Evolutionary conservation across 2,113 vertebrate species (phyloP).

Genomic region (Triplophysa siluroides): DNA sequence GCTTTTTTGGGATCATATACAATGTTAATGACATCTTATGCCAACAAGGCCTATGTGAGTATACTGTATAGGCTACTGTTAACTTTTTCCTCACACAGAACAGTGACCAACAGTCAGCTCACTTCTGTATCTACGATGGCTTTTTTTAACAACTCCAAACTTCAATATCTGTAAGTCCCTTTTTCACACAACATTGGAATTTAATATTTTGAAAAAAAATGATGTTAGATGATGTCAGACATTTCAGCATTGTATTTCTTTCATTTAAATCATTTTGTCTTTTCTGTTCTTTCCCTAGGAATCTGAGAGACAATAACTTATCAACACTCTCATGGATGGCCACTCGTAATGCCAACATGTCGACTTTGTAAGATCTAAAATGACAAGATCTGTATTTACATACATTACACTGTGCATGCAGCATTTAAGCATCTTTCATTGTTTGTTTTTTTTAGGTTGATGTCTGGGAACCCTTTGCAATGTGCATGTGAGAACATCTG

Average conservation of each 20-base stretch:
- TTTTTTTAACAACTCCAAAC: slow-evolving; percentile 88
- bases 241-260: background rate
- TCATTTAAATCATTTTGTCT: background rate
- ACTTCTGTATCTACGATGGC: slow-evolving; percentile 85
- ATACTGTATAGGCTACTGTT: background rate
- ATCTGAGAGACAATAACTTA: slow-evolving; percentile 92
- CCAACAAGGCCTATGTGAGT: background rate
- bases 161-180: slow-evolving; percentile 87
- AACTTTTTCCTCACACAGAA: slow-evolving; percentile 74
- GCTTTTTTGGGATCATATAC: background rate
- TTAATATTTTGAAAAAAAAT: background rate
- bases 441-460: slow-evolving; percentile 71
- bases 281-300: slow-evolving; percentile 71
- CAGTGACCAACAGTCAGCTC: slow-evolving; percentile 88
- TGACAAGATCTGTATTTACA: background rate
- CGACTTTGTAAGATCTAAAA: slow-evolving; percentile 82
- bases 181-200: background rate
- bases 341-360: slow-evolving; percentile 86
- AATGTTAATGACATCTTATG: background rate
- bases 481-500: slow-evolving; percentile 95
- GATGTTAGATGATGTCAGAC: background rate
- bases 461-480: slow-evolving; percentile 88
- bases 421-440: background rate
- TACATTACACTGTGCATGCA: background rate
- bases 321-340: slow-evolving; percentile 89